Evolutionary conservation across 2,888 invertebrate species (phyloP).

Genomic region (Tenthredo distinguenda): DNA sequence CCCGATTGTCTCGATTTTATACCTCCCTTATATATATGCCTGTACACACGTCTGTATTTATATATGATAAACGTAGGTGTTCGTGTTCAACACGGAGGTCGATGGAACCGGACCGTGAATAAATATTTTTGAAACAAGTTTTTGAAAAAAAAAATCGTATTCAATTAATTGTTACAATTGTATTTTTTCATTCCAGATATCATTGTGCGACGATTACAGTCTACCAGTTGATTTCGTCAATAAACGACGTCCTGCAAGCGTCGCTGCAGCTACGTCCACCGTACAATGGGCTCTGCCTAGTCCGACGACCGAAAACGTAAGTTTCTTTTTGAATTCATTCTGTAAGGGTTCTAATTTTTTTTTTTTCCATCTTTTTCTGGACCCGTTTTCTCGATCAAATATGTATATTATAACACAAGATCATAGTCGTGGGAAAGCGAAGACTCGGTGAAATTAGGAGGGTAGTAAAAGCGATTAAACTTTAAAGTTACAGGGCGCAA

Average conservation of each 20-base stretch:
- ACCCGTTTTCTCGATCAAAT: too few species aligned
- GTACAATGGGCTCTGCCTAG: slow-evolving; percentile 82
- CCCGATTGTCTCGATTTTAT: slow-evolving; percentile 74
- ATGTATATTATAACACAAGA: too few species aligned
- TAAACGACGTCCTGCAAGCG: slow-evolving; percentile 84
- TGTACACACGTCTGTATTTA: too few species aligned
- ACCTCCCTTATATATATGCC: slow-evolving; percentile 53
- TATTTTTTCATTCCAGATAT: slow-evolving; percentile 82
- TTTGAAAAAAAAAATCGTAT: slow-evolving; percentile 66
- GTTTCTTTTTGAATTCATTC: slow-evolving; percentile 55
- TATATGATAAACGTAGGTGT: neutral
- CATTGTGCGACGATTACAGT: slow-evolving; percentile 93
- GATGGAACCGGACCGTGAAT: neutral
- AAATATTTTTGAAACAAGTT: too few species aligned
- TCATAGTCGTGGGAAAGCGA: too few species aligned
- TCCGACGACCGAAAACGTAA: slow-evolving; percentile 80
- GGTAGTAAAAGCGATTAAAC: too few species aligned
- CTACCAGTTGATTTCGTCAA: slow-evolving; percentile 91
- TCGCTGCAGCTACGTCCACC: slow-evolving; percentile 81
- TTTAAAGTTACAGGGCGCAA: too few species aligned
- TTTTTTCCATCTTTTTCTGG: too few species aligned
- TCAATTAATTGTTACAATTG: slow-evolving; percentile 59
- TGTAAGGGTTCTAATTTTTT: too few species aligned
- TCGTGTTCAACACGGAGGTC: neutral
- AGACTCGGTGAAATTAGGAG: too few species aligned